Evolutionary conservation across 2,888 invertebrate species (phyloP).

Genomic region (Abrostola triplasia): DNA sequence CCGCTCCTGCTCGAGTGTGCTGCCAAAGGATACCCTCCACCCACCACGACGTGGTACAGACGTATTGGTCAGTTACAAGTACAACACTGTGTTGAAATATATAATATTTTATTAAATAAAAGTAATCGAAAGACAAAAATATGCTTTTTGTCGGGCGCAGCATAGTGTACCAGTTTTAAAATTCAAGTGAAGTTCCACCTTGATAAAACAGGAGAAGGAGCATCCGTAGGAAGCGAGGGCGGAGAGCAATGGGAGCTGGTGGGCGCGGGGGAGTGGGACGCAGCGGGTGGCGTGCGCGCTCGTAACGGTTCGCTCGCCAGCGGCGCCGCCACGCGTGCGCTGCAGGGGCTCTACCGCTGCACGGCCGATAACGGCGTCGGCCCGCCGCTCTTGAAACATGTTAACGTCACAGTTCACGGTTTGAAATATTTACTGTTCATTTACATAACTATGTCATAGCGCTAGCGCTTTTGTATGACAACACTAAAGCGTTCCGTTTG

Average conservation of each 20-base stretch:
- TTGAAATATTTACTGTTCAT: constrained; percentile 57
- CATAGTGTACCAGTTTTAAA: too few relatives aligned
- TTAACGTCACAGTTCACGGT: constrained; percentile 94
- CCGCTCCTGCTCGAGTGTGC: constrained; percentile 91
- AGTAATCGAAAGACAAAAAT: not conserved
- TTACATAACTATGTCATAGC: not conserved
- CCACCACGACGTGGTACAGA: constrained; percentile 90
- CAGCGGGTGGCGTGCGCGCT: constrained; percentile 43
- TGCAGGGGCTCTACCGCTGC: constrained; percentile 94
- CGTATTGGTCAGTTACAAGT: constrained; percentile 70
- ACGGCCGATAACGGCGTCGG: constrained; percentile 95
- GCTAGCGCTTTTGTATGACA: not conserved
- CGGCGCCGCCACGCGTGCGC: constrained; percentile 90
- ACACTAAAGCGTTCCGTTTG: not conserved
- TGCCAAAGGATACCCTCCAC: constrained; percentile 92
- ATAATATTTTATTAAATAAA: not conserved
- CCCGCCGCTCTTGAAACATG: constrained; percentile 92
- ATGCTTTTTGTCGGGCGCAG: not conserved
- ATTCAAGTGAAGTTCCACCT: too few relatives aligned
- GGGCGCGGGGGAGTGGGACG: constrained; percentile 49
- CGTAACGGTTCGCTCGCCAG: constrained; percentile 89
- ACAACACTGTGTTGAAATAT: not conserved
- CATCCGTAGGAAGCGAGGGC: constrained; percentile 54
- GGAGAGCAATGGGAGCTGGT: constrained; percentile 64
- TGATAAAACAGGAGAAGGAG: constrained; percentile 27